Conservation (phyloP, 2,797 vertebrate genomes). For the Tachyglossus aculeatus region DNA sequence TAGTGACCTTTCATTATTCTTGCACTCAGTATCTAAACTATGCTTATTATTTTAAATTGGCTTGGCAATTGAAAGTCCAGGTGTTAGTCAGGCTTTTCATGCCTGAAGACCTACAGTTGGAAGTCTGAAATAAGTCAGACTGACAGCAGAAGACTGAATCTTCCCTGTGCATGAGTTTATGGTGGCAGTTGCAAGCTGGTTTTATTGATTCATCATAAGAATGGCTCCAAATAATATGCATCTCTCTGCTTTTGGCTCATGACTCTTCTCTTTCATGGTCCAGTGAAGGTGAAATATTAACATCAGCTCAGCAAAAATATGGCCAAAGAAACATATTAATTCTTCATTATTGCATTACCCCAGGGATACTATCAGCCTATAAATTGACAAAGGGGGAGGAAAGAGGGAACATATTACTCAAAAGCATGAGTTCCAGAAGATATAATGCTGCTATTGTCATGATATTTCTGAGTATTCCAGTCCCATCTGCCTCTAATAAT, state of each 20-base stretch:
- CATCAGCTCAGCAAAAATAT: background rate
- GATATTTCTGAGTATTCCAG: background rate
- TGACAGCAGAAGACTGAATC: background rate
- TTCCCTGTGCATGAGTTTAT: too few species aligned
- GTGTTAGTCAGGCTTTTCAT: conserved; percentile 10
- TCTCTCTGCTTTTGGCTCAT: background rate
- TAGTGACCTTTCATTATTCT: background rate
- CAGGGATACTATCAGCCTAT: background rate
- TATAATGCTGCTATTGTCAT: background rate
- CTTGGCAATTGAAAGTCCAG: conserved; percentile 37
- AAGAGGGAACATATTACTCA: too few species aligned
- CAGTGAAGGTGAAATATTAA: background rate
- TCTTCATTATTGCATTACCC: background rate
- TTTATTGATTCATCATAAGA: background rate
- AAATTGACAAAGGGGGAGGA: background rate
- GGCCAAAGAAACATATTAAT: background rate
- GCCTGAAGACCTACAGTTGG: background rate
- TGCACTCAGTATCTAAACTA: conserved; percentile 1
- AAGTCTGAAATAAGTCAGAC: background rate
- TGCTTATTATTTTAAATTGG: conserved; percentile 22
- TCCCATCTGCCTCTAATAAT: background rate
- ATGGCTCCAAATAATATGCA: background rate
- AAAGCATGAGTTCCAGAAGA: background rate
- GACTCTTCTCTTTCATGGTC: background rate
- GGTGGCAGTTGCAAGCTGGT: background rate